A percentile compares a stretch with the other conserved stretches of the same genome.
These are phyloP conservation scores for Ceuthmochares aereus DNA, from an alignment of 2,113 vertebrate genomes.

Conservation along the genomic window DNA sequence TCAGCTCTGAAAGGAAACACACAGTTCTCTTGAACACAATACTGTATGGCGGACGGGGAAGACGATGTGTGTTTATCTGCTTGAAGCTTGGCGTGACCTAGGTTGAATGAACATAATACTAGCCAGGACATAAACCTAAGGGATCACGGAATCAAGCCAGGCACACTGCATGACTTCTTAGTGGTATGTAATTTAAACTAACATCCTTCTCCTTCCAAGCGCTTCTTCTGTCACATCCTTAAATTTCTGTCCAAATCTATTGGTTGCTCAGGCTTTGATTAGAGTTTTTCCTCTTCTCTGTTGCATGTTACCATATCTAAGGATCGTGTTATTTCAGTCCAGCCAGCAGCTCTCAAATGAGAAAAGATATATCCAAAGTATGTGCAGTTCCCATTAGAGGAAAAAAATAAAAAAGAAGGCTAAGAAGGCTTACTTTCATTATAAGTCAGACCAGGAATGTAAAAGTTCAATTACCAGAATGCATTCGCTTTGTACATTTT, in stretches of 20 bases:
- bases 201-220: background rate
- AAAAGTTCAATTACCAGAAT: constrained; percentile 23
- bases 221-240: background rate
- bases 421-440: background rate
- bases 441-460: background rate
- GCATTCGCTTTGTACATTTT: constrained; percentile 30
- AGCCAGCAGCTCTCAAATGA: background rate
- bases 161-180: background rate
- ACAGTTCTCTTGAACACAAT: background rate
- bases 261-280: background rate
- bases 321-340: background rate
- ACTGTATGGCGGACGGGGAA: background rate
- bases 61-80: background rate
- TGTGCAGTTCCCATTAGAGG: background rate
- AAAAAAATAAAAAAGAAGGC: too few relatives aligned
- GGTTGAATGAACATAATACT: background rate
- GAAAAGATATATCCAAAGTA: background rate
- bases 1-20: background rate
- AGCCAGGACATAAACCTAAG: background rate
- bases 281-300: background rate
- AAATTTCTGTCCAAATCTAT: background rate
- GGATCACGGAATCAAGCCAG: background rate
- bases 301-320: background rate
- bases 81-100: background rate
- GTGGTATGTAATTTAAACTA: background rate